Conservation (phyloP, 2,113 vertebrate genomes). For the Caracal caracal region DNA sequence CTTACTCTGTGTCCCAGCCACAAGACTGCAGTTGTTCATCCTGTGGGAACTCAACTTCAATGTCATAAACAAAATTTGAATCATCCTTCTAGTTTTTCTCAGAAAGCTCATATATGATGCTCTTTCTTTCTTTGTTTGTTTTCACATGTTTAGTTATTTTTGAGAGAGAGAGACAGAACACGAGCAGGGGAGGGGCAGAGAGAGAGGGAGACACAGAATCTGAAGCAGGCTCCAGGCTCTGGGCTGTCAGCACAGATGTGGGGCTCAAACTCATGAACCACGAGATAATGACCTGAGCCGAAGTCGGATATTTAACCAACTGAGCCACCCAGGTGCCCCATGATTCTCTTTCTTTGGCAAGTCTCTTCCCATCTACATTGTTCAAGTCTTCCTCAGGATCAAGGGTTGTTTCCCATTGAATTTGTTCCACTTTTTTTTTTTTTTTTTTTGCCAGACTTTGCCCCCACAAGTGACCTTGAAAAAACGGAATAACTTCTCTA, state of each 20-base stretch:
- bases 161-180: too few relatives aligned
- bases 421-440: conserved; percentile 81
- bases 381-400: conserved; percentile 94
- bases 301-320: too few relatives aligned
- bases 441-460: conserved; percentile 85
- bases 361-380: conserved; percentile 92
- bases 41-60: conserved; percentile 92
- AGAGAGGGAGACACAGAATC: too few relatives aligned
- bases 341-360: conserved; percentile 80
- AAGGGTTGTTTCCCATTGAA: conserved; percentile 83
- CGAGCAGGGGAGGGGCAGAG: too few relatives aligned
- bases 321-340: too few relatives aligned
- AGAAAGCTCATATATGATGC: conserved; percentile 94
- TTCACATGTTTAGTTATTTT: too few relatives aligned
- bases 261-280: too few relatives aligned
- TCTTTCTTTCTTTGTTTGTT: conserved; percentile 84
- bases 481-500: conserved; percentile 90
- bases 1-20: conserved; percentile 92
- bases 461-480: conserved; percentile 90
- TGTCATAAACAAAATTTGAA: conserved; percentile 92
- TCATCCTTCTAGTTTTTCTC: conserved; percentile 94
- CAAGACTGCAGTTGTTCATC: conserved; percentile 87
- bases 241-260: too few relatives aligned
- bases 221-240: too few relatives aligned
- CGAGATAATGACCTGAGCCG: too few relatives aligned